A percentile compares a stretch with the other conserved stretches of the same genome.
phyloP scores from a whole-genome alignment of 2,113 vertebrate genomes.

The Oryzias woworae region DNA sequence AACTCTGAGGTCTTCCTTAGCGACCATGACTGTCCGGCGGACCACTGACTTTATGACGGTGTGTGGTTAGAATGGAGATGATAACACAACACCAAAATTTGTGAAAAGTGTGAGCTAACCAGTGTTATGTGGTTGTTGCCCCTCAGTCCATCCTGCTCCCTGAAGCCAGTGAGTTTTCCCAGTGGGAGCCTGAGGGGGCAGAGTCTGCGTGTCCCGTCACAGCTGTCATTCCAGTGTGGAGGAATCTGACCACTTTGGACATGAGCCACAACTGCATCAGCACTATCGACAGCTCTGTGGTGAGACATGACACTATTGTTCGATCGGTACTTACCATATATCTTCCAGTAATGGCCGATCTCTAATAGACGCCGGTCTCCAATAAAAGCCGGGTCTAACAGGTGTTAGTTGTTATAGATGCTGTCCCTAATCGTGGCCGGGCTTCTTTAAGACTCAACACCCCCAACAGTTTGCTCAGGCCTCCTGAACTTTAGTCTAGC shows the following conservation, averaged over 20 bases:
- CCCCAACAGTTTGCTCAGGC: too few relatives aligned
- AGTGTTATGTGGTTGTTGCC: not conserved
- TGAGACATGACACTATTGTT: slow-evolving; percentile 63
- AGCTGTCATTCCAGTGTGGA: slow-evolving; percentile 91
- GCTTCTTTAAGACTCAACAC: too few relatives aligned
- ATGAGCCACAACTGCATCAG: slow-evolving; percentile 92
- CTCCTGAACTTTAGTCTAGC: too few relatives aligned
- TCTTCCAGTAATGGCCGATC: too few relatives aligned
- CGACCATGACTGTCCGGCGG: slow-evolving; percentile 85
- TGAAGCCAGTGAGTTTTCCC: slow-evolving; percentile 90
- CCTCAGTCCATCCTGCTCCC: slow-evolving; percentile 90
- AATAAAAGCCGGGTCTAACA: too few relatives aligned
- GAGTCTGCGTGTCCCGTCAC: slow-evolving; percentile 82
- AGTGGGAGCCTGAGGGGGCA: slow-evolving; percentile 91
- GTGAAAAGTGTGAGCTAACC: not conserved
- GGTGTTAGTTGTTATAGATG: too few relatives aligned
- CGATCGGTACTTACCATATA: too few relatives aligned
- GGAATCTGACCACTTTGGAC: slow-evolving; percentile 90
- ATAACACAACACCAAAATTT: accelerated
- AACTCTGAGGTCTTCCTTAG: slow-evolving; percentile 83
- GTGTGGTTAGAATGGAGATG: slow-evolving; percentile 54
- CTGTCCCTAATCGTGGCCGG: too few relatives aligned
- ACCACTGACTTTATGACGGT: slow-evolving; percentile 91
- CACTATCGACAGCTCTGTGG: slow-evolving; percentile 90
- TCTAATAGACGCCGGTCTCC: too few relatives aligned